Evolutionary conservation across 2,797 vertebrate species (phyloP).

Genomic region (Catharus ustulatus): DNA sequence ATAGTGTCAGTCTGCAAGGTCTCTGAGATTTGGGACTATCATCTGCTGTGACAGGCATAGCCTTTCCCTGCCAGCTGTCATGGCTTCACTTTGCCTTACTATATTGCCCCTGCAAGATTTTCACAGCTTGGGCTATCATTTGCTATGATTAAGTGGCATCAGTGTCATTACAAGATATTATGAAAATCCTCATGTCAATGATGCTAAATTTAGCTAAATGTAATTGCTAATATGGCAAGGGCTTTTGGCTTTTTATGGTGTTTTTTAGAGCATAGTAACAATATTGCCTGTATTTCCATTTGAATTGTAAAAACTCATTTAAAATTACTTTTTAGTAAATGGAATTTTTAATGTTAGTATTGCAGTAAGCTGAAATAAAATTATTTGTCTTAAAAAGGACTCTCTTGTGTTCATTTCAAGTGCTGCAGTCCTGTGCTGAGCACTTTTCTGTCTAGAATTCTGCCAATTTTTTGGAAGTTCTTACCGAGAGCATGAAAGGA

Average conservation of each 20-base stretch:
- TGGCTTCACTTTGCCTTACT: not conserved
- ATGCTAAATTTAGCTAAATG: constrained; percentile 28
- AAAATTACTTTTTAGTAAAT: not conserved
- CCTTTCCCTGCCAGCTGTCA: not conserved
- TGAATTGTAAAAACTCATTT: constrained; percentile 25
- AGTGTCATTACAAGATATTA: not conserved
- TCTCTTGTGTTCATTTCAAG: not conserved
- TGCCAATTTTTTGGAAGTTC: not conserved
- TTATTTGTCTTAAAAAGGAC: not conserved
- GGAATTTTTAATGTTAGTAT: not conserved
- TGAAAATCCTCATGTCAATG: not conserved
- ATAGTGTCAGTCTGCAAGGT: not conserved
- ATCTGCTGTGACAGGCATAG: not conserved
- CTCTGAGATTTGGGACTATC: not conserved
- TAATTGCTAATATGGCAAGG: not conserved
- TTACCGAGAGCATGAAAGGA: not conserved
- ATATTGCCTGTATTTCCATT: not conserved
- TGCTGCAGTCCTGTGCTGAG: not conserved
- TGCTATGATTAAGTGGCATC: not conserved
- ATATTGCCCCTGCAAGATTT: not conserved
- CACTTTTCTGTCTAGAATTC: not conserved
- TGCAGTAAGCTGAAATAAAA: constrained; percentile 51
- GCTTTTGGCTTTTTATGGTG: not conserved
- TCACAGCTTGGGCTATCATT: not conserved
- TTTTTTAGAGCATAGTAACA: not conserved